Percentiles rank a stretch among this genome's conserved stretches.
Conservation (phyloP, 2,113 vertebrate species). For the Eira barbara region DNA sequence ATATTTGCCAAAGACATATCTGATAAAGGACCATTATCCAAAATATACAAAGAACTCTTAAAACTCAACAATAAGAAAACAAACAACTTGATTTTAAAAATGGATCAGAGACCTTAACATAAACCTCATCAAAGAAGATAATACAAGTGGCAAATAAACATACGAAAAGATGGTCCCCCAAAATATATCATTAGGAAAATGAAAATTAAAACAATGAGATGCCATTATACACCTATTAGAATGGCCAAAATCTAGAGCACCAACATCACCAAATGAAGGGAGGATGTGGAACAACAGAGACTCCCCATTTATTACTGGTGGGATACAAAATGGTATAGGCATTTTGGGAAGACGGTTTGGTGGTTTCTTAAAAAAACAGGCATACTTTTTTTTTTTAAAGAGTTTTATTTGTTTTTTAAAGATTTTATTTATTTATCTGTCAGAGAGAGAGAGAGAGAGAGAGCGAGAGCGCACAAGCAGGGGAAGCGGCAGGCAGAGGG, state of each 20-base stretch:
- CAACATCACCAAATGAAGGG: neutral
- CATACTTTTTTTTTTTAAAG: too few species aligned
- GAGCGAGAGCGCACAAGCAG: too few species aligned
- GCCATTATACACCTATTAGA: neutral
- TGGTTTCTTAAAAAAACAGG: neutral
- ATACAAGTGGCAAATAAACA: neutral
- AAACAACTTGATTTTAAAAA: neutral
- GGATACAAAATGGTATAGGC: neutral
- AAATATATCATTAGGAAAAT: neutral
- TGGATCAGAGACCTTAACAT: neutral
- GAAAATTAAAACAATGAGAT: neutral
- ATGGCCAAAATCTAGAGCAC: neutral
- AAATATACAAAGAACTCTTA: neutral
- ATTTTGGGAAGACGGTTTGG: neutral
- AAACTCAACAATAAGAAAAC: neutral
- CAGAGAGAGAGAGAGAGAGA: too few species aligned
- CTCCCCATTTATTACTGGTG: neutral
- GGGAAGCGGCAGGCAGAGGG: too few species aligned
- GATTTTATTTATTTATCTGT: too few species aligned
- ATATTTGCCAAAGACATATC: neutral
- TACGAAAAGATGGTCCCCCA: neutral
- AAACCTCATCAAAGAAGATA: neutral
- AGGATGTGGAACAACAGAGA: neutral
- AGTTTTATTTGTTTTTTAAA: too few species aligned
- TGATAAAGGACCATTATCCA: neutral